Evolutionary conservation across 2,888 invertebrate species (phyloP), one percentile per base, ranked within the genome.

Genomic region (Netelia inedita): DNA sequence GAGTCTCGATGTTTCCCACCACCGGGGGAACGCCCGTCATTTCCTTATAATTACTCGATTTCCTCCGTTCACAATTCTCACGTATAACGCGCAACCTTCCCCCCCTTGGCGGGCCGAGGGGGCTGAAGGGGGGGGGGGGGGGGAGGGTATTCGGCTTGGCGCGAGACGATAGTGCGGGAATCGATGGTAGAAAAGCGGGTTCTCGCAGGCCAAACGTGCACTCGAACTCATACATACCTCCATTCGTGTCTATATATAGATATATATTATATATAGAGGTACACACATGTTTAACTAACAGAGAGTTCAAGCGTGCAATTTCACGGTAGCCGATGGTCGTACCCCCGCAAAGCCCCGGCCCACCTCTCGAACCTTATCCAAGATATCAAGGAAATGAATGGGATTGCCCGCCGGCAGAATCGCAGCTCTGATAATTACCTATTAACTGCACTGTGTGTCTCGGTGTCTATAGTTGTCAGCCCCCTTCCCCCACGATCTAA

Each of bases 31-130:
- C 93, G 93, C 93, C 93, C 90, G 92, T 91, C 89, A 92, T 93
- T 93, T 93, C 93, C 93, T 92, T 90, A 91, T 93, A 92, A 93
- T 93, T 93, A 93, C 92, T 92, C 90, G 87, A 93, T 93, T 93
- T 93, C 93, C 93, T 90, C 86, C 65, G 80, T 83, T 87, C 85
- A 79, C 86, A 82, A 84, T 86, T 82, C 66, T 74, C 83, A 43
- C 79, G 59, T 79, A 65, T 65, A 65, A 73, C 82, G 82, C 79
- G 88, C 88, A 86, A 89, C 79, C 83, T 82, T 74, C 63, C 78
- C 82, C 82, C 75, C 79, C 75, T 73, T 61, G 63, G 68, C 63
- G 53, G 76, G 73, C 57, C 78, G 53, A 74, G 57, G 65, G 78
- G 72, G 69, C 74, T 10, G 41, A 57, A 53, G 19, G 43, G 35